Evolutionary conservation across 2,113 vertebrate species (phyloP).

Genomic region (Thalassoma bifasciatum): DNA sequence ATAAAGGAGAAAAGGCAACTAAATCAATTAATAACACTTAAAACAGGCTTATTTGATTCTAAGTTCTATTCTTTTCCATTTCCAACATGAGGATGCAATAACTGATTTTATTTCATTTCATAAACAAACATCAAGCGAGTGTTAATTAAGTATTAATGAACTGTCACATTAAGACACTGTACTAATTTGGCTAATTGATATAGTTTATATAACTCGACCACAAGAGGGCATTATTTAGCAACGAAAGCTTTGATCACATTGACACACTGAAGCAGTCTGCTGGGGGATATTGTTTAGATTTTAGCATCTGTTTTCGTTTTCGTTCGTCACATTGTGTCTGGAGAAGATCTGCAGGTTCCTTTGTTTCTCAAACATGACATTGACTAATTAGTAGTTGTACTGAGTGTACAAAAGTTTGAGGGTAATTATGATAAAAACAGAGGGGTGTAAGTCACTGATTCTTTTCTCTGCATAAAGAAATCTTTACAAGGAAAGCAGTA

Average conservation of each 20-base stretch:
- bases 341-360: neutral
- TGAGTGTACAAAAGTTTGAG: neutral
- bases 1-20: too few relatives aligned
- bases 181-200: constrained; percentile 1
- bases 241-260: neutral
- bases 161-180: neutral
- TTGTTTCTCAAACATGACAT: too few relatives aligned
- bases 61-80: too few relatives aligned
- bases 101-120: neutral
- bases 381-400: neutral
- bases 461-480: neutral
- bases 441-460: neutral
- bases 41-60: too few relatives aligned
- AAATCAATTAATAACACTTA: too few relatives aligned
- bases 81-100: too few relatives aligned
- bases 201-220: constrained; percentile 21
- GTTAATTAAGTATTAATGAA: neutral
- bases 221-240: constrained; percentile 58
- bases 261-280: neutral
- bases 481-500: neutral
- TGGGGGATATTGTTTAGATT: neutral
- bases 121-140: neutral
- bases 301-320: neutral
- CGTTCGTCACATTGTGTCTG: neutral
- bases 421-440: neutral